Percentiles rank a stretch among this genome's conserved stretches.
phyloP scores from a whole-genome alignment of 2,888 invertebrate species.

The Andricus quercusramuli region DNA sequence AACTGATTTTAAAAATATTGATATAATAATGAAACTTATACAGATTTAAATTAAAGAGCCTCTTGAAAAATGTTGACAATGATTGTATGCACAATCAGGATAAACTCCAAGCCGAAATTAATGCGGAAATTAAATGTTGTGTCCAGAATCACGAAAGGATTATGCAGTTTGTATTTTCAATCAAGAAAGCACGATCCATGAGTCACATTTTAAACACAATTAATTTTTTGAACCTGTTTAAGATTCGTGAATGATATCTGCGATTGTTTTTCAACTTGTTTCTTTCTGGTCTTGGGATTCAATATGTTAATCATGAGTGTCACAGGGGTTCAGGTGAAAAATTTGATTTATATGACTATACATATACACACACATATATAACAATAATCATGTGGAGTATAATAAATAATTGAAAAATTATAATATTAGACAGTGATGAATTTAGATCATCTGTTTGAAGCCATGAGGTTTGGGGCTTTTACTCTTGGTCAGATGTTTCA shows the following conservation, averaged over 20 bases:
- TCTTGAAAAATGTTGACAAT: neutral
- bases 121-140: constrained; percentile 19
- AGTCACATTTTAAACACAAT: neutral
- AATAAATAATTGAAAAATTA: neutral
- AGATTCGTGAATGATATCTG: constrained; percentile 8
- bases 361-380: no score
- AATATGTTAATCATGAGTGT: constrained; percentile 5
- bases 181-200: neutral
- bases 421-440: neutral
- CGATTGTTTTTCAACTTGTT: constrained; percentile 23
- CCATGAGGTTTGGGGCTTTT: neutral
- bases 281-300: neutral
- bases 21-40: neutral
- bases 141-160: neutral
- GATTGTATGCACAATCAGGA: neutral
- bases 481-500: neutral
- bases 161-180: constrained; percentile 1
- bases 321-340: constrained; percentile 33
- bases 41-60: neutral
- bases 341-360: neutral
- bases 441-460: neutral
- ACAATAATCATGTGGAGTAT: neutral
- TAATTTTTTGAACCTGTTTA: neutral
- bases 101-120: neutral
- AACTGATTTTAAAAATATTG: neutral